phyloP scores from a whole-genome alignment of 2,888 invertebrate species.

The Agonopterix heracliana region DNA sequence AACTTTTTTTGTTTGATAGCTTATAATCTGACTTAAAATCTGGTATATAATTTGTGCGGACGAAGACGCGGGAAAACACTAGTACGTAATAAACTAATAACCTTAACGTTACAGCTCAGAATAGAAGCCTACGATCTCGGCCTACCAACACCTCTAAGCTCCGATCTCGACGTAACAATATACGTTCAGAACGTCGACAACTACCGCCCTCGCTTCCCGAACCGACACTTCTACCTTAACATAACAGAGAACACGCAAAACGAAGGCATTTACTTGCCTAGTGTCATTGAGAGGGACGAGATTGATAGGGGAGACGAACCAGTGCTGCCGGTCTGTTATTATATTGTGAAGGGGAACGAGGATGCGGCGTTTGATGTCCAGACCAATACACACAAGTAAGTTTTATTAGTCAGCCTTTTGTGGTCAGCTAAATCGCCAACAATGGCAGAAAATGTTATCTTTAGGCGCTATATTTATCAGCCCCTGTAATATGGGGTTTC shows the following conservation, averaged over 20 bases:
- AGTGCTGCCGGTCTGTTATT: conserved; percentile 92
- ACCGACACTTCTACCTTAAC: conserved; percentile 82
- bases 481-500: no score
- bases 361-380: conserved; percentile 83
- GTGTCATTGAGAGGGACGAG: conserved; percentile 90
- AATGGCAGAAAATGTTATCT: background rate
- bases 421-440: no score
- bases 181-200: conserved; percentile 93
- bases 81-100: no score
- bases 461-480: background rate
- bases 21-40: no score
- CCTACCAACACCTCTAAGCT: conserved; percentile 88
- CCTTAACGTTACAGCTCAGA: conserved; percentile 78
- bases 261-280: conserved; percentile 82
- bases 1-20: no score
- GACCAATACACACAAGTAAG: conserved; percentile 82
- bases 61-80: no score
- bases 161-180: conserved; percentile 90
- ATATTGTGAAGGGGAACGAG: conserved; percentile 90
- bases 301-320: conserved; percentile 89
- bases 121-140: conserved; percentile 95
- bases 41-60: no score
- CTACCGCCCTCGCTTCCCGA: conserved; percentile 89
- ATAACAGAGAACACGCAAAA: conserved; percentile 80
- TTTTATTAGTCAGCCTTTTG: background rate